phyloP scores from a whole-genome alignment of 2,797 vertebrate species.

The Enteromius treurensis region DNA sequence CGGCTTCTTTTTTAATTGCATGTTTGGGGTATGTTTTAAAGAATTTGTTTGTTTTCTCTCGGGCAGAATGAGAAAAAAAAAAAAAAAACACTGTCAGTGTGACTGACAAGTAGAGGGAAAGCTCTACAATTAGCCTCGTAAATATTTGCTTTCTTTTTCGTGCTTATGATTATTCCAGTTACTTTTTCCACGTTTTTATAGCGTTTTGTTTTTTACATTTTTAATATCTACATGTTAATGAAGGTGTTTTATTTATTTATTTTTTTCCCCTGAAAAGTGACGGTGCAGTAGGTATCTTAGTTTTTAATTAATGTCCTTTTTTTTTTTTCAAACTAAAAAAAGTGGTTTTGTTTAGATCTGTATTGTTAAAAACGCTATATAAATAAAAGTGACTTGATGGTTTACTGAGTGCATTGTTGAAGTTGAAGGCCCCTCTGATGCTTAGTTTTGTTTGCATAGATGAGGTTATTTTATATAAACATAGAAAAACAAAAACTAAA shows the following conservation, averaged over 20 bases:
- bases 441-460: background rate
- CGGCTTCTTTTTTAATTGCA: conserved; percentile 34
- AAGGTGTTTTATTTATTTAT: background rate
- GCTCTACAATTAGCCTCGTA: background rate
- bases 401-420: background rate
- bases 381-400: background rate
- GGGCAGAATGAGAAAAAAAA: background rate
- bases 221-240: background rate
- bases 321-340: background rate
- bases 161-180: conserved; percentile 1
- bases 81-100: conserved; percentile 10
- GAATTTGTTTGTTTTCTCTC: background rate
- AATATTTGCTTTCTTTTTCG: background rate
- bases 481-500: background rate
- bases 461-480: background rate
- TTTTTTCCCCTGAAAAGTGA: background rate
- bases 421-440: background rate
- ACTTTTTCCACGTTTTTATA: background rate
- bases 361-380: too few species aligned
- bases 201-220: background rate
- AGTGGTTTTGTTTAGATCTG: too few species aligned
- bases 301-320: background rate
- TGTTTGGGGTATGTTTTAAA: conserved; percentile 27
- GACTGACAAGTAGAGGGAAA: background rate
- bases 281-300: background rate